Base-by-base conservation (phyloP, 2,113 vertebrate species). In the Psilopsiagon aymara region DNA sequence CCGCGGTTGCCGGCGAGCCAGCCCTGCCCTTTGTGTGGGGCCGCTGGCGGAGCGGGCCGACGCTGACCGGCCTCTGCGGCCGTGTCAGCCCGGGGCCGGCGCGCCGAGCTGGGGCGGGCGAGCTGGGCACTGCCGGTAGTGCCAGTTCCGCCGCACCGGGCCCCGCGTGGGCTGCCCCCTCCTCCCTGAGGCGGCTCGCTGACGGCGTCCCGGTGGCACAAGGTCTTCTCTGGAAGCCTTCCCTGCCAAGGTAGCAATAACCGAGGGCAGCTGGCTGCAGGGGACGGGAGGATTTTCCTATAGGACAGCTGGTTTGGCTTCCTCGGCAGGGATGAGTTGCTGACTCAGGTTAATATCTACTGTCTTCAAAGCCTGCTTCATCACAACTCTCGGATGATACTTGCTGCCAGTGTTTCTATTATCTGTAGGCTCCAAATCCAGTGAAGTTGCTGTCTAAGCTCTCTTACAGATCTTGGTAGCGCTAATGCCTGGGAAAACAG, bases 321-420 rank as follows among this genome's bases (percentile, higher is more conserved):
- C 6, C 37, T 78, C 3, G 18, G 23, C 18, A 17, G 75, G 20
- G 55, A 85, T 35, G 44, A 85, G 79, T 57, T 91, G 86, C 85
- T 94, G 92, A 71, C 82, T 94, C 92, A 64, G 92, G 91, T 96
- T 80, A 89, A 66, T 79, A 80, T 73, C 79, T 83, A 10, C n/a
- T 76, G n/a, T 73, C 59, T 90, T 63, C 35, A 59, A 49, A 94
- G 64, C 51, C 46, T 70, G 27, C 51, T 88, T 92, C 82, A 71
- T 92, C 64, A 3, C 39, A 92, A 84, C 85, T 94, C 75, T 47
- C 6, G 93, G 55, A 51, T 70, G 85, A 24, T 93, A 35, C 37
- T 82, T 75, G 64, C 75, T 88, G 60, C 90, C 29, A 5, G 55
- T 47, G 33, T 75, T 90, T 55, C 46, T 64, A 3, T 81, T 94